phyloP scores from a whole-genome alignment of 2,797 vertebrate species.

The Dryobates pubescens region DNA sequence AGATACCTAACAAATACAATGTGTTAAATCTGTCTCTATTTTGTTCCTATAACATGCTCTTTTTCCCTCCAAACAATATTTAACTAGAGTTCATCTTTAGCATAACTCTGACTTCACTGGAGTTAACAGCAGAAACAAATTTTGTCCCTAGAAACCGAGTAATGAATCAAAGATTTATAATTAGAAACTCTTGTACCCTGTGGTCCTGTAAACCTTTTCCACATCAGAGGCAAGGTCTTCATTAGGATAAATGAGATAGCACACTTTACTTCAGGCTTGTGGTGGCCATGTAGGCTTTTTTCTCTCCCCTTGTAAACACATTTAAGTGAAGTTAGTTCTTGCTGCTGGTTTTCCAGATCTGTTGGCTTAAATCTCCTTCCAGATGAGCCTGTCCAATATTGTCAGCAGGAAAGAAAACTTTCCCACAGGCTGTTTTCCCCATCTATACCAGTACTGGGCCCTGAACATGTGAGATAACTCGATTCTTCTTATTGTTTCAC shows the following conservation, averaged over 20 bases:
- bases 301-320: background rate
- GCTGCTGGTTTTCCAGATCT: background rate
- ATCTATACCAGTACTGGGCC: background rate
- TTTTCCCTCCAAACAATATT: background rate
- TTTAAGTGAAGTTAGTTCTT: background rate
- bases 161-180: slow-evolving; percentile 26
- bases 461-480: background rate
- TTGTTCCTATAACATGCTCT: background rate
- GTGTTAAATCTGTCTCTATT: background rate
- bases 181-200: slow-evolving; percentile 1
- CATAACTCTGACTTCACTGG: background rate
- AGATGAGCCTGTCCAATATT: background rate
- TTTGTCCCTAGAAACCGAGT: slow-evolving; percentile 25
- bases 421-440: background rate
- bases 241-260: slow-evolving; percentile 9
- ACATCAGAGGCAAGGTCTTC: slow-evolving; percentile 24
- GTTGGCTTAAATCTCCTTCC: background rate
- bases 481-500: background rate
- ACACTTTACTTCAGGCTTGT: background rate
- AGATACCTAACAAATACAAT: background rate
- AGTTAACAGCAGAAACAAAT: background rate
- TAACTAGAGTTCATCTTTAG: background rate
- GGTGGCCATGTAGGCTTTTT: background rate
- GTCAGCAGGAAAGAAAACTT: background rate
- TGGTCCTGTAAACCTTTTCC: slow-evolving; percentile 26